Percentiles rank a stretch among this genome's conserved stretches.
These are phyloP conservation scores for Drosophila eugracilis DNA, from an alignment of 1,140 invertebrate genomes.

Conservation along the genomic window DNA sequence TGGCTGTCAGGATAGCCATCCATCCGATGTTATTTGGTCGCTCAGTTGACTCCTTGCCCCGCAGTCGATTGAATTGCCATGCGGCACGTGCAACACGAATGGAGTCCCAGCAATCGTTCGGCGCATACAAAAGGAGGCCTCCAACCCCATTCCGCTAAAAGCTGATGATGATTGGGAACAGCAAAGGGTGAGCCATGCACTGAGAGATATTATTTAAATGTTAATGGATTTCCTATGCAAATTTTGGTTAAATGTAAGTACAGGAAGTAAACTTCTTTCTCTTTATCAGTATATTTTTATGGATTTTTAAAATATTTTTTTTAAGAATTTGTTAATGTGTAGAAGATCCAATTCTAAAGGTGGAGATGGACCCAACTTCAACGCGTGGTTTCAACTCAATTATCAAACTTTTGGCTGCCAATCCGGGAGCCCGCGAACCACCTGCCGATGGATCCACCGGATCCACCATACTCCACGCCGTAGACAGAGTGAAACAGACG, in stretches of 20 bases:
- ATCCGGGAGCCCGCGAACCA: slow-evolving; percentile 45
- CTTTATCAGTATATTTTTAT: too few species aligned
- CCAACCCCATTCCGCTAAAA: slow-evolving; percentile 52
- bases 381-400: slow-evolving; percentile 73
- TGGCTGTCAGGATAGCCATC: slow-evolving; percentile 33
- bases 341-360: neutral
- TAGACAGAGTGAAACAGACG: slow-evolving; percentile 28
- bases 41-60: slow-evolving; percentile 37
- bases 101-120: slow-evolving; percentile 40
- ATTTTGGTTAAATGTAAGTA: too few species aligned
- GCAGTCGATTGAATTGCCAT: slow-evolving; percentile 62
- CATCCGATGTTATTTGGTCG: slow-evolving; percentile 46
- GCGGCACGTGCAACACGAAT: slow-evolving; percentile 62
- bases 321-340: slow-evolving; percentile 4
- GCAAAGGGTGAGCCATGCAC: neutral
- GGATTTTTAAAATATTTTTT: neutral
- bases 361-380: slow-evolving; percentile 39
- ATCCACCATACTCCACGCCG: slow-evolving; percentile 14
- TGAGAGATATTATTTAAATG: too few species aligned
- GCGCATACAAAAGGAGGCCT: slow-evolving; percentile 60
- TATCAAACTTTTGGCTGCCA: slow-evolving; percentile 79
- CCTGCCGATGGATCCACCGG: slow-evolving; percentile 25
- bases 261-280: too few species aligned
- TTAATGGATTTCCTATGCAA: too few species aligned
- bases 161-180: slow-evolving; percentile 59